Percentiles rank a stretch among this genome's conserved stretches.
Conservation (phyloP, 2,113 vertebrate genomes). For the Pyrgilauda ruficollis region DNA sequence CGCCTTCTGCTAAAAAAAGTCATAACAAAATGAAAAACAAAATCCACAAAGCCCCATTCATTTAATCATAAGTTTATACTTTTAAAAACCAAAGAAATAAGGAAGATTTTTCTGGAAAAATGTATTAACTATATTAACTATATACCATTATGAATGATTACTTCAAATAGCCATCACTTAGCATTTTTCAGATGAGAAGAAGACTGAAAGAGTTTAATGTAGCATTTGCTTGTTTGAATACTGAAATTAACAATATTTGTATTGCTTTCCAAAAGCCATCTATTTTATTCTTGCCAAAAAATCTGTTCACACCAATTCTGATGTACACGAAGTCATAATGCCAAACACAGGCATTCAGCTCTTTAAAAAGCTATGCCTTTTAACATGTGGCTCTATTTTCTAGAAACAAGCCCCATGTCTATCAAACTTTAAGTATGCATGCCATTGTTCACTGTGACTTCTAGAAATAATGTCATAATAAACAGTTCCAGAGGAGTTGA, state of each 20-base stretch:
- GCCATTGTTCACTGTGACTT: background rate
- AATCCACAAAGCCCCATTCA: background rate
- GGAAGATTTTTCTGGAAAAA: background rate
- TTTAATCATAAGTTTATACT: background rate
- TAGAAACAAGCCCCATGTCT: background rate
- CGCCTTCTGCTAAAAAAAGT: background rate
- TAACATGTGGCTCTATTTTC: background rate
- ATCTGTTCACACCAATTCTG: background rate
- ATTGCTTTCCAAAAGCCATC: background rate
- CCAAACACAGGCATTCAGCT: background rate
- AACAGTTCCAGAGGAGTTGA: background rate
- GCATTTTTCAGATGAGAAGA: background rate
- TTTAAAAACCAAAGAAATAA: slow-evolving; percentile 16
- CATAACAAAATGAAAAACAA: background rate
- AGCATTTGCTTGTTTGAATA: background rate
- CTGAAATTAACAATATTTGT: background rate
- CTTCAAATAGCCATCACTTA: background rate
- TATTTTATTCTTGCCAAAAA: background rate
- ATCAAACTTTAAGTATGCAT: background rate
- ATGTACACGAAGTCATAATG: background rate
- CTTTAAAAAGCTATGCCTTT: background rate
- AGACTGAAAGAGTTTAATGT: background rate
- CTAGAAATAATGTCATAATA: background rate
- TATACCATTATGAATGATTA: background rate
- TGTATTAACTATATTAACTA: background rate